Evolutionary conservation across 2,113 vertebrate genomes (phyloP), one percentile per base, ranked within the genome.

Genomic region (Anas platyrhynchos): DNA sequence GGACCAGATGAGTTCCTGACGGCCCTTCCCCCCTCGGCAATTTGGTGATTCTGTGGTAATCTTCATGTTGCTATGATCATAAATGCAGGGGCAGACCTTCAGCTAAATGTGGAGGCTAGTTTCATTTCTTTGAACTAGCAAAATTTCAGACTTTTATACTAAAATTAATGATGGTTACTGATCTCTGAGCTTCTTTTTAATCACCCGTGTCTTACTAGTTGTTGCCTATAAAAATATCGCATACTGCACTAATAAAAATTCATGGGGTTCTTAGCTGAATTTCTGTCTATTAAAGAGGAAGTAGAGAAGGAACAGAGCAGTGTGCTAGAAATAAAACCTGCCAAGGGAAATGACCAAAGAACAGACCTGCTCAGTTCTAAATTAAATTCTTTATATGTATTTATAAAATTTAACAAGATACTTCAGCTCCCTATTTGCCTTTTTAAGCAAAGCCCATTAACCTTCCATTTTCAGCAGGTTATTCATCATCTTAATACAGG

Each of bases 391-490:
- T 95, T 73, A 79, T 63, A 66, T 72, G 18, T 59, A 65, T 90
- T 74, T 96, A 71, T 48, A 77, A 94, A 91, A 85, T 82, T 31
- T 83, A 95, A 95, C n/a, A 83, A 32, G 61, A 16, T 71, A 67
- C 34, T 80, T 50, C 31, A 80, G 25, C 12, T 80, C 76, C 11
- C 58, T 95, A 38, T 89, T 89, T 92, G 86, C 36, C 68, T 54
- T 91, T 77, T 66, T 61, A 48, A 93, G 78, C 25, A 94, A 96
- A 95, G 55, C 29, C 59, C 34, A 87, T 89, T 96, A 62, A 55
- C 81, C 56, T 78, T 34, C 77, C 13, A 1, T 68, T 95, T 92
- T 93, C 50, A 94, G 62, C 31, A 48, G 32, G 8, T 84, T 62
- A 38, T 74, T 92, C 10, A 91, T 77, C 34, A 82, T 77, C 94